These are phyloP conservation scores for Lampris incognitus DNA, from an alignment of 2,113 vertebrate genomes.

Conservation along the genomic window DNA sequence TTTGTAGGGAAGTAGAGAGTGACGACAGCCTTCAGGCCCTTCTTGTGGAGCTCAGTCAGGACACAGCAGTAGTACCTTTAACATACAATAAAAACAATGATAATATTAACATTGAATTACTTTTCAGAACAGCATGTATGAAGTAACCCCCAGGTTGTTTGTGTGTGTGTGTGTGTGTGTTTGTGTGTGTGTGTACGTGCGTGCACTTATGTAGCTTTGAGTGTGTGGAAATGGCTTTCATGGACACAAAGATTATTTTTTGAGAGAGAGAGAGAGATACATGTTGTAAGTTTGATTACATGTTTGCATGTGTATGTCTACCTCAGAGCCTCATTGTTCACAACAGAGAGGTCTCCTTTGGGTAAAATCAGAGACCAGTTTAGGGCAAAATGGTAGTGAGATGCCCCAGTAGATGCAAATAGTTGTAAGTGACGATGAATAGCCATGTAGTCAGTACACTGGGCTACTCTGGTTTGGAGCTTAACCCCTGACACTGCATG, in stretches of 20 bases:
- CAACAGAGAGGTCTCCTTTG: slow-evolving; percentile 80
- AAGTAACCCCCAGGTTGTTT: not conserved
- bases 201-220: not conserved
- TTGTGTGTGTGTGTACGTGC: not conserved
- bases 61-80: slow-evolving; percentile 90
- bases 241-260: not conserved
- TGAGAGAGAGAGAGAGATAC: not conserved
- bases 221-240: no score
- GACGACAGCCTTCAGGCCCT: slow-evolving; percentile 82
- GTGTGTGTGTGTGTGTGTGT: not conserved
- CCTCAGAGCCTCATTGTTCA: slow-evolving; percentile 86
- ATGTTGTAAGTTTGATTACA: no score
- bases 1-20: slow-evolving; percentile 91
- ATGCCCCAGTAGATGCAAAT: slow-evolving; percentile 85
- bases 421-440: slow-evolving; percentile 87
- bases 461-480: slow-evolving; percentile 84
- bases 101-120: no score
- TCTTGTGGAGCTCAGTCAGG: slow-evolving; percentile 85
- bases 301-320: slow-evolving; percentile 40
- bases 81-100: slow-evolving; percentile 10
- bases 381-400: slow-evolving; percentile 92
- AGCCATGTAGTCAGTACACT: slow-evolving; percentile 92
- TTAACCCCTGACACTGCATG: slow-evolving; percentile 84
- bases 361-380: slow-evolving; percentile 94
- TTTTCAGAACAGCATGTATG: not conserved